These are phyloP conservation scores for Orius insidiosus DNA, from an alignment of 1,140 invertebrate species.

Conservation along the genomic window DNA sequence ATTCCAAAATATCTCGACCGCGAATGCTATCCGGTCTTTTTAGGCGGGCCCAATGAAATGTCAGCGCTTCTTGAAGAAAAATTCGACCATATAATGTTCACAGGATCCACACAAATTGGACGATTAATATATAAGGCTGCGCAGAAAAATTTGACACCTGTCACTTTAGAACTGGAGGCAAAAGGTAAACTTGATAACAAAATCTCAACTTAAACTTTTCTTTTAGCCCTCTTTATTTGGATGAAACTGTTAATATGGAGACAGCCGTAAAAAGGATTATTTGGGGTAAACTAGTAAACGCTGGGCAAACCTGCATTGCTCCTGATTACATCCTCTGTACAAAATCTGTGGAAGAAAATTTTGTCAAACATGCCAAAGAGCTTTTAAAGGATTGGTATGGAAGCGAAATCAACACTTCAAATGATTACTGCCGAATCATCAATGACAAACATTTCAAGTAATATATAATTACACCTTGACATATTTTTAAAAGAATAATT, in stretches of 20 bases:
- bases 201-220: no score
- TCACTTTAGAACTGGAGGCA: slow-evolving; percentile 86
- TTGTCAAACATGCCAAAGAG: slow-evolving; percentile 44
- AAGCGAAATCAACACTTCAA: slow-evolving; percentile 55
- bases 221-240: slow-evolving; percentile 66
- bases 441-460: slow-evolving; percentile 62
- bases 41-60: slow-evolving; percentile 70
- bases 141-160: slow-evolving; percentile 82
- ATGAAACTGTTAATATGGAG: slow-evolving; percentile 55
- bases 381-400: slow-evolving; percentile 75
- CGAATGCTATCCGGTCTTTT: slow-evolving; percentile 50
- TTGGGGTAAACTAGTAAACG: slow-evolving; percentile 91
- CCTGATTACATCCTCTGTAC: slow-evolving; percentile 94
- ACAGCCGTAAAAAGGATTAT: slow-evolving; percentile 63
- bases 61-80: slow-evolving; percentile 69
- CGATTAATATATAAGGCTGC: slow-evolving; percentile 78
- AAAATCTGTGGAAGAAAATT: slow-evolving; percentile 49
- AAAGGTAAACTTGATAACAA: no score
- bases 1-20: slow-evolving; percentile 22
- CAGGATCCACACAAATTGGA: slow-evolving; percentile 73
- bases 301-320: slow-evolving; percentile 94
- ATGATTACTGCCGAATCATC: slow-evolving; percentile 74
- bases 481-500: no score
- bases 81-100: slow-evolving; percentile 98
- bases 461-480: no score